Evolutionary conservation across 2,113 vertebrate genomes (phyloP).

Genomic region (Engraulis encrasicolus): DNA sequence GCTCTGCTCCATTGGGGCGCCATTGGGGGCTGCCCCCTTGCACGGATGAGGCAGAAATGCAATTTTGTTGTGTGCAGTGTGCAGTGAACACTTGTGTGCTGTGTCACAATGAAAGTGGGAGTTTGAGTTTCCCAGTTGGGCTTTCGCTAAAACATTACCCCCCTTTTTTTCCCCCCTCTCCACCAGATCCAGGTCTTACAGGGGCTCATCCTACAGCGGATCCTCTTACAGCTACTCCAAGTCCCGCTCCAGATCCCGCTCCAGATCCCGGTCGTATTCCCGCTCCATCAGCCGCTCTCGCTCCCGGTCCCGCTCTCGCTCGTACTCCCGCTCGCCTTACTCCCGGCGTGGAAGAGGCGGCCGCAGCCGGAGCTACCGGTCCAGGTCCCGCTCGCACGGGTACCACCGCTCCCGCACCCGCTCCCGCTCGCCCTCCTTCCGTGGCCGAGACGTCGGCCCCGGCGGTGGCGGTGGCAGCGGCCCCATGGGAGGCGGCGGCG

Average conservation of each 20-base stretch:
- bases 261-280: conserved; percentile 88
- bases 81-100: no score
- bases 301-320: conserved; percentile 89
- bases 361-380: conserved; percentile 83
- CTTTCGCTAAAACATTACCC: no score
- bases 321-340: conserved; percentile 84
- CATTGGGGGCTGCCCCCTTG: no score
- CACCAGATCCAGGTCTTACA: conserved; percentile 95
- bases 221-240: conserved; percentile 88
- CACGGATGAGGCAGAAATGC: no score
- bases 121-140: no score
- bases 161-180: no score
- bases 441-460: conserved; percentile 63
- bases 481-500: conserved; percentile 61
- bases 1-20: no score
- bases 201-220: conserved; percentile 84
- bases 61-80: no score
- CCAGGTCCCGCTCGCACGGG: conserved; percentile 82
- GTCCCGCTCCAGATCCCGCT: conserved; percentile 88
- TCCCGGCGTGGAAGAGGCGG: conserved; percentile 78
- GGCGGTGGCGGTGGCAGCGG: background rate
- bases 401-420: conserved; percentile 89
- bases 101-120: no score
- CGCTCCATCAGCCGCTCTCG: conserved; percentile 84
- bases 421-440: conserved; percentile 85